phyloP scores from a whole-genome alignment of 2,888 invertebrate species.

The Nebria brevicollis region DNA sequence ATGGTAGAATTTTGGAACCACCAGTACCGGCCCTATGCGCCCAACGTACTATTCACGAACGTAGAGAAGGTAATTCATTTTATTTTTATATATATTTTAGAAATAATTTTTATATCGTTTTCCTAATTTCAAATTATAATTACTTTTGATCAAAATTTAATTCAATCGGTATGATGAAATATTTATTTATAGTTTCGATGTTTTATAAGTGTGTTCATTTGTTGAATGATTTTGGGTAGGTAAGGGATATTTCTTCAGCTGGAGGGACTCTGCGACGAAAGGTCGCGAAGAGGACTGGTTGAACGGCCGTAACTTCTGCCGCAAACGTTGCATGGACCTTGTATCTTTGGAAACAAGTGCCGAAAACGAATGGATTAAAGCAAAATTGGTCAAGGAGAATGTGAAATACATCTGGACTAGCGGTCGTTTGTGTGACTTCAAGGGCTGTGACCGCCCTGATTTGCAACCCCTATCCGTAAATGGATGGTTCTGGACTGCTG shows the following conservation, averaged over 20 bases:
- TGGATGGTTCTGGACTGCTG: slow-evolving; percentile 95
- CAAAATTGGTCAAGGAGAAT: slow-evolving; percentile 79
- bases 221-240: slow-evolving; percentile 58
- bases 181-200: too few species aligned
- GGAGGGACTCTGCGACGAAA: slow-evolving; percentile 80
- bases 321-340: slow-evolving; percentile 90
- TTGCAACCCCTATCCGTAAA: slow-evolving; percentile 82
- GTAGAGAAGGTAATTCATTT: slow-evolving; percentile 74
- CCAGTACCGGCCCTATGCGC: slow-evolving; percentile 81
- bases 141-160: too few species aligned
- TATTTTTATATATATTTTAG: slow-evolving; percentile 1
- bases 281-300: slow-evolving; percentile 87
- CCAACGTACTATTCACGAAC: slow-evolving; percentile 77
- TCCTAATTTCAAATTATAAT: background rate
- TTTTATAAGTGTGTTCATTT: too few species aligned
- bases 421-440: slow-evolving; percentile 89
- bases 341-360: slow-evolving; percentile 86
- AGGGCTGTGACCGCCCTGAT: slow-evolving; percentile 87
- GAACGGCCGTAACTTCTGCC: slow-evolving; percentile 84
- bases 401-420: slow-evolving; percentile 93
- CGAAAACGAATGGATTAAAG: slow-evolving; percentile 89
- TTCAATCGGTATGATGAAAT: too few species aligned
- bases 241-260: slow-evolving; percentile 87
- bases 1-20: slow-evolving; percentile 81
- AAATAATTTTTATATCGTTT: background rate